These are phyloP conservation scores for Megaceryle alcyon DNA, from an alignment of 2,797 vertebrate genomes.

Conservation along the genomic window DNA sequence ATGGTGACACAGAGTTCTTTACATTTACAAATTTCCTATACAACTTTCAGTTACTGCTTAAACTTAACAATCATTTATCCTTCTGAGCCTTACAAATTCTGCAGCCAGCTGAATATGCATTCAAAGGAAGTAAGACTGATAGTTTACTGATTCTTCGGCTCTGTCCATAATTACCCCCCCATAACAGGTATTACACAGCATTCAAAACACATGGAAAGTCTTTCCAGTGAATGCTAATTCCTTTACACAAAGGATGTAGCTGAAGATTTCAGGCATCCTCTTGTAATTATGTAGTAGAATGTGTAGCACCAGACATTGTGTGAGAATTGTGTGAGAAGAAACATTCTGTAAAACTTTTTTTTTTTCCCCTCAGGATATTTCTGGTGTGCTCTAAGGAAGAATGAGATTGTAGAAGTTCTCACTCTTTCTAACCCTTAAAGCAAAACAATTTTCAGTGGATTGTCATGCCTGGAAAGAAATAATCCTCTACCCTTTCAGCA, in stretches of 20 bases:
- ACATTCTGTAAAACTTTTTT: neutral
- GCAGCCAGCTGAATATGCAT: neutral
- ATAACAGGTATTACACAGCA: neutral
- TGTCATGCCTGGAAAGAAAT: neutral
- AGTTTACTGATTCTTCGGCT: neutral
- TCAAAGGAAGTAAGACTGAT: neutral
- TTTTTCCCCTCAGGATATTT: neutral
- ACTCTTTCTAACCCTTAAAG: neutral
- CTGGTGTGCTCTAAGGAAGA: neutral
- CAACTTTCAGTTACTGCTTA: neutral
- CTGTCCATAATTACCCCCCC: neutral
- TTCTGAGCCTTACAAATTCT: neutral
- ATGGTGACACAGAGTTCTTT: neutral
- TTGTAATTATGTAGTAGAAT: slow-evolving; percentile 34
- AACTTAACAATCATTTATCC: neutral
- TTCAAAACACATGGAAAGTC: slow-evolving; percentile 4
- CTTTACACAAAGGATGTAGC: neutral
- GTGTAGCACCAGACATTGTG: slow-evolving; percentile 3
- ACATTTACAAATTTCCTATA: neutral
- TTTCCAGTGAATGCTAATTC: slow-evolving; percentile 16
- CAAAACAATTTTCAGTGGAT: neutral
- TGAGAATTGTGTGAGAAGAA: neutral
- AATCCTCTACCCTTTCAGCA: neutral
- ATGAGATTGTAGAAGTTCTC: neutral
- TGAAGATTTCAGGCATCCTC: slow-evolving; percentile 14